Percentiles rank a stretch among this genome's conserved stretches.
Conservation (phyloP, 2,888 invertebrate species). For the Pollenia angustigena region DNA sequence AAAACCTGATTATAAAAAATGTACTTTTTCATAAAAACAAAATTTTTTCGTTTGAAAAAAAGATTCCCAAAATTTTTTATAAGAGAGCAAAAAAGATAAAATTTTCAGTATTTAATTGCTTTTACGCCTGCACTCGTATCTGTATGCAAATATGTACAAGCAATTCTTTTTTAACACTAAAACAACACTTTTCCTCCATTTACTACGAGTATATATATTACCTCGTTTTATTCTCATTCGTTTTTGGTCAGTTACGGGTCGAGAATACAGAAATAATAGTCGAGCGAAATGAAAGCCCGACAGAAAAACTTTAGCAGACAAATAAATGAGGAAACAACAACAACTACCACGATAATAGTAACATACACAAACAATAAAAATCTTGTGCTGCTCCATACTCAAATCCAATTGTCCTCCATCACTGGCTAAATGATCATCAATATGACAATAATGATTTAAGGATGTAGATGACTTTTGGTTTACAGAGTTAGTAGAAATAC, state of each 20-base stretch:
- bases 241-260: conserved; percentile 14
- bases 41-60: not conserved
- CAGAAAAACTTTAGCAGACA: conserved; percentile 54
- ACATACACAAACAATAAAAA: conserved; percentile 7
- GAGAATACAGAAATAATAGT: conserved; percentile 1
- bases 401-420: conserved; percentile 38
- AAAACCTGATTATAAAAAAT: not conserved
- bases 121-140: not conserved
- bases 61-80: no score
- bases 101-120: not conserved
- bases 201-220: not conserved
- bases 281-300: conserved; percentile 3
- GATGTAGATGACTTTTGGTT: conserved; percentile 58
- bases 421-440: conserved; percentile 58
- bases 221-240: not conserved
- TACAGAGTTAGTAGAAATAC: not conserved
- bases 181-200: conserved; percentile 41
- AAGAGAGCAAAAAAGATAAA: no score
- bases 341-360: not conserved
- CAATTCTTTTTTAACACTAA: conserved; percentile 22
- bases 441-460: conserved; percentile 48
- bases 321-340: conserved; percentile 62
- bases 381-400: conserved; percentile 3
- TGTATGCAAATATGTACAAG: conserved; percentile 31
- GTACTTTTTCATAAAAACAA: not conserved